These are phyloP conservation scores for Knipowitschia caucasica DNA, from an alignment of 2,797 vertebrate genomes.

Conservation along the genomic window DNA sequence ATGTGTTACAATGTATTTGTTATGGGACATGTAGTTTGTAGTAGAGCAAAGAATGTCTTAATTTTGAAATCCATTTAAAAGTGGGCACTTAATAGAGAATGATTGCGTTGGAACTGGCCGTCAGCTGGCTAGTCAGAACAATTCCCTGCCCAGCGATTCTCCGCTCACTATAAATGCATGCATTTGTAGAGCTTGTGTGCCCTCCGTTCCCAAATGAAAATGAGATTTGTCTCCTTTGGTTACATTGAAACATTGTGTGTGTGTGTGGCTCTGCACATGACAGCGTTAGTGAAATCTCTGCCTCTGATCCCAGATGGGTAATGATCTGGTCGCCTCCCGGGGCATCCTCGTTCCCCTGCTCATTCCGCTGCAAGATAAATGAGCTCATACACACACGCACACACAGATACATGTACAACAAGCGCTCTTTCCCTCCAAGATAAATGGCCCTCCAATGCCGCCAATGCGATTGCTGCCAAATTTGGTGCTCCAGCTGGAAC, in stretches of 20 bases:
- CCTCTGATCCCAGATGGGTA: constrained; percentile 79
- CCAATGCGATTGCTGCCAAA: constrained; percentile 76
- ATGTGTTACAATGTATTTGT: background rate
- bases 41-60: constrained; percentile 57
- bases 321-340: constrained; percentile 76
- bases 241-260: constrained; percentile 73
- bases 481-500: constrained; percentile 77
- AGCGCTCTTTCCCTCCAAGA: constrained; percentile 70
- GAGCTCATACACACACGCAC: constrained; percentile 48
- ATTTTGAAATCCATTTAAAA: constrained; percentile 71
- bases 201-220: constrained; percentile 77
- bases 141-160: constrained; percentile 54
- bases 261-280: constrained; percentile 36
- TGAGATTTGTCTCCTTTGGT: constrained; percentile 82
- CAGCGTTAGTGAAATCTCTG: constrained; percentile 53
- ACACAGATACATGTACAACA: constrained; percentile 24
- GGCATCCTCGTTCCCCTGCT: constrained; percentile 67
- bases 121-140: constrained; percentile 56
- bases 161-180: constrained; percentile 62
- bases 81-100: constrained; percentile 61
- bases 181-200: constrained; percentile 63
- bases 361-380: constrained; percentile 79
- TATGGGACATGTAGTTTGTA: constrained; percentile 22
- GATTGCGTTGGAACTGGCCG: constrained; percentile 67
- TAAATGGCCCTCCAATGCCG: constrained; percentile 76